Conservation (phyloP, 2,113 vertebrate genomes). For the Marmota flaviventris region DNA sequence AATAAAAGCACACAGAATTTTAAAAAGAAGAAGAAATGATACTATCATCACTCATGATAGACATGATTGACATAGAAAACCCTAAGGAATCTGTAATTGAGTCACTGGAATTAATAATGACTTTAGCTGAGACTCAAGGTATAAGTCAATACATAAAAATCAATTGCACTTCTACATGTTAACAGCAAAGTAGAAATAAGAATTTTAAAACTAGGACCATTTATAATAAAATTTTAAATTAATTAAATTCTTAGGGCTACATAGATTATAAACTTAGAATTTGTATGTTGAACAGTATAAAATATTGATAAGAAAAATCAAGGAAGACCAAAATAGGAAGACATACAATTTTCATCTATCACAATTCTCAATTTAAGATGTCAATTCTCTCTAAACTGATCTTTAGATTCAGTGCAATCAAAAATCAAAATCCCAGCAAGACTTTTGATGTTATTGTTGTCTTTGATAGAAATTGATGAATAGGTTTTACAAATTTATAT, state of each 20-base stretch:
- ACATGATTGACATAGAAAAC: background rate
- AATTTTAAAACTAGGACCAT: background rate
- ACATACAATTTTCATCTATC: background rate
- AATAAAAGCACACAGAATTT: background rate
- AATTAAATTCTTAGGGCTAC: background rate
- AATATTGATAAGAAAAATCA: background rate
- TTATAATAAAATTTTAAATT: background rate
- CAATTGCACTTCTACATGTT: background rate
- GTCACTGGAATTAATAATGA: background rate
- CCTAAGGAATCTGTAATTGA: background rate
- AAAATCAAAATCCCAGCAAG: background rate
- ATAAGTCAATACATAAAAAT: background rate
- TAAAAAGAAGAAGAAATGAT: background rate
- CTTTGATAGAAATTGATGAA: background rate
- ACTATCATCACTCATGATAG: background rate
- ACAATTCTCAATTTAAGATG: background rate
- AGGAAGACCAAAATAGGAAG: background rate
- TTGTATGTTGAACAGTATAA: background rate
- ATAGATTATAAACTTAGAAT: background rate
- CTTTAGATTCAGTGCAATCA: background rate
- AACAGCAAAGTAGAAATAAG: background rate
- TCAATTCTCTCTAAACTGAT: background rate
- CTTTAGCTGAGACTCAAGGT: background rate
- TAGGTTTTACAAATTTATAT: background rate
- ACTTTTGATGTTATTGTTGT: too few species aligned